These are phyloP conservation scores for Scelioninae gen. 1 DNA, from an alignment of 2,888 invertebrate genomes.

Conservation along the genomic window DNA sequence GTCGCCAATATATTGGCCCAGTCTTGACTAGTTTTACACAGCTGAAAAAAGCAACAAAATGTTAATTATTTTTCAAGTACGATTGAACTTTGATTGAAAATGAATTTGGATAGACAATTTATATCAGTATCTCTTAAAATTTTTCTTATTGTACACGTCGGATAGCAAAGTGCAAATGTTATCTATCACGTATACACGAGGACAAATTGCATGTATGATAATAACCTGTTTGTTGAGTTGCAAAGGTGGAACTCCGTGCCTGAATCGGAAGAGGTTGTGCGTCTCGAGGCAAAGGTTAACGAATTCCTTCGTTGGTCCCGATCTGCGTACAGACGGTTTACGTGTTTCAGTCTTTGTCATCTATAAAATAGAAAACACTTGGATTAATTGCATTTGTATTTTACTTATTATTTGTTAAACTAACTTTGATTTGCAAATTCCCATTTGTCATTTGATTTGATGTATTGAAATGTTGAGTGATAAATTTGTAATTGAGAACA, in stretches of 20 bases:
- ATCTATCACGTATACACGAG: conserved; percentile 2
- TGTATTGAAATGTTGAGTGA: neutral
- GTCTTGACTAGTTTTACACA: too few relatives aligned
- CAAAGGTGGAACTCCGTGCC: conserved; percentile 89
- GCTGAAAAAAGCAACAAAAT: too few relatives aligned
- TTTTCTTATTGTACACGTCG: neutral
- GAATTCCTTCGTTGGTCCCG: conserved; percentile 85
- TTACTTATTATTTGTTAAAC: neutral
- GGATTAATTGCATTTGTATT: neutral
- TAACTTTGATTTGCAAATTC: conserved; percentile 22
- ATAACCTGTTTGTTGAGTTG: conserved; percentile 87
- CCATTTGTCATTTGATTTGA: neutral
- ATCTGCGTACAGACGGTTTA: conserved; percentile 84
- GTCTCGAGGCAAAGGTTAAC: conserved; percentile 89
- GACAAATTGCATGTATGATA: conserved; percentile 30
- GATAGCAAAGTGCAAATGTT: conserved; percentile 13
- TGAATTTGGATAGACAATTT: too few relatives aligned
- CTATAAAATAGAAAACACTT: conserved; percentile 75
- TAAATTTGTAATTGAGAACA: neutral
- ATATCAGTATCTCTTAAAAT: too few relatives aligned
- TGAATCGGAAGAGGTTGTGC: conserved; percentile 89
- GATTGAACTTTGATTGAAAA: neutral
- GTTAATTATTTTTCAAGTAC: too few relatives aligned
- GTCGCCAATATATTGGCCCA: too few relatives aligned
- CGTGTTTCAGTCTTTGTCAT: conserved; percentile 84